Base-by-base conservation (phyloP, 2,113 vertebrate species). In the Poeciliopsis turrubarensis region DNA sequence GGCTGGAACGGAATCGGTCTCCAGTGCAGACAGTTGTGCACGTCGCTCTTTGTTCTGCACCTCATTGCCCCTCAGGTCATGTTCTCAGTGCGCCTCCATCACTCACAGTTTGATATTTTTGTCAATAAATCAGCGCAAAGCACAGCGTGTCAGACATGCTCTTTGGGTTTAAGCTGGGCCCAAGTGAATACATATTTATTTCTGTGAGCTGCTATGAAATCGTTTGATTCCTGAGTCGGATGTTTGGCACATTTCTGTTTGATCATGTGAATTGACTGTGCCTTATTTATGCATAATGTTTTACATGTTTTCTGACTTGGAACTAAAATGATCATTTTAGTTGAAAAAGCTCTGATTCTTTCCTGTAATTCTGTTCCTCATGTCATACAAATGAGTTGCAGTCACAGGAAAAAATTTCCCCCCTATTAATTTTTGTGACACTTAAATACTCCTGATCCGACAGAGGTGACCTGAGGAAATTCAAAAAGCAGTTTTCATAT, bases 81-180 rank as follows among this genome's bases (percentile, higher is more conserved):
- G 90, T 91, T 89, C 80, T 86, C 86, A 34, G 81, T 25, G 72
- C 13, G 51, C 89, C 81, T 93, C 85, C 84, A 92, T 92, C 90
- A 87, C 86, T 93, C 93, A 92, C 73, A 9, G 57, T 90, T 92
- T 93, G 89, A 93, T 91, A 86, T 92, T 92, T 92, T 92, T 89
- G 90, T 93, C 91, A 91, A 93, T 95, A 93, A 93, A 94, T 94
- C 89, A 91, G 81, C 64, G 29, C 84, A 89, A 92, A 92, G 86
- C 79, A 87, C 89, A 71, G 66, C 3, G 71, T 90, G 87, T 90
- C 84, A 91, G 89, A 88, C 86, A 86, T 92, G 90, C 84, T 92
- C 80, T 76, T 84, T 80, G 83, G 80, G 70, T 86, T 79, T 89
- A 68, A 65, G 87, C 86, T 85, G 41, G 60, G 89, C 85, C 79